Evolutionary conservation across 1,140 invertebrate species (phyloP).

Genomic region (Hylaeus volcanicus): DNA sequence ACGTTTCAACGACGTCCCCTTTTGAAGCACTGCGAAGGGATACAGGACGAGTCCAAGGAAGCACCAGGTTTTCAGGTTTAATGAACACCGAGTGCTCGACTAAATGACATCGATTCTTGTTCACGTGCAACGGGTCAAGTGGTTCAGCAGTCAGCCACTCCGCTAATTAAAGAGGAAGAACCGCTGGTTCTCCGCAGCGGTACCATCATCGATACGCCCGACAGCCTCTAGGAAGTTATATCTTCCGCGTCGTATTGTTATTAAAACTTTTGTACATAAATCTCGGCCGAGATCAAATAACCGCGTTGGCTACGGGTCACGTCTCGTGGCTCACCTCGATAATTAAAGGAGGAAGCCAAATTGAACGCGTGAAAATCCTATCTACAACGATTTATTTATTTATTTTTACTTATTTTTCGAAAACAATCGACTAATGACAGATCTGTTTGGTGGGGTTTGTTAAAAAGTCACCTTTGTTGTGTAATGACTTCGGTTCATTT

Average conservation of each 20-base stretch:
- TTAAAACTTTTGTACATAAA: slow-evolving; percentile 10
- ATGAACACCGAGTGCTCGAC: slow-evolving; percentile 35
- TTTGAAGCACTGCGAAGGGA: too few relatives aligned
- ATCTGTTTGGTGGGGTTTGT: too few relatives aligned
- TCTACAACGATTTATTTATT: too few relatives aligned
- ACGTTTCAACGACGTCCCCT: too few relatives aligned
- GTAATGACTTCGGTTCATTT: too few relatives aligned
- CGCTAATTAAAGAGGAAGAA: slow-evolving; percentile 38
- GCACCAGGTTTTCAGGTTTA: slow-evolving; percentile 16
- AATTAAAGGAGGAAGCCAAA: too few relatives aligned
- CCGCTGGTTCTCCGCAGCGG: background rate
- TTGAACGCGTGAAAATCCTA: too few relatives aligned
- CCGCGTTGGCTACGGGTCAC: too few relatives aligned
- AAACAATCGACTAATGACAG: too few relatives aligned
- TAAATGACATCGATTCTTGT: slow-evolving; percentile 41
- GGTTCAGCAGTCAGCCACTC: slow-evolving; percentile 6
- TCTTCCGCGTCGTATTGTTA: slow-evolving; percentile 1
- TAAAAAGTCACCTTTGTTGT: too few relatives aligned
- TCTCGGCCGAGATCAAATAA: background rate
- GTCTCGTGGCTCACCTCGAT: too few relatives aligned
- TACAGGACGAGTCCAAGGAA: background rate
- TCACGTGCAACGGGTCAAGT: slow-evolving; percentile 35
- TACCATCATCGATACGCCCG: background rate
- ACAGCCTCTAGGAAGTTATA: background rate
- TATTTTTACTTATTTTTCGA: too few relatives aligned